Evolutionary conservation across 2,113 vertebrate genomes (phyloP), one percentile per base, ranked within the genome.

Genomic region (Caracal caracal): DNA sequence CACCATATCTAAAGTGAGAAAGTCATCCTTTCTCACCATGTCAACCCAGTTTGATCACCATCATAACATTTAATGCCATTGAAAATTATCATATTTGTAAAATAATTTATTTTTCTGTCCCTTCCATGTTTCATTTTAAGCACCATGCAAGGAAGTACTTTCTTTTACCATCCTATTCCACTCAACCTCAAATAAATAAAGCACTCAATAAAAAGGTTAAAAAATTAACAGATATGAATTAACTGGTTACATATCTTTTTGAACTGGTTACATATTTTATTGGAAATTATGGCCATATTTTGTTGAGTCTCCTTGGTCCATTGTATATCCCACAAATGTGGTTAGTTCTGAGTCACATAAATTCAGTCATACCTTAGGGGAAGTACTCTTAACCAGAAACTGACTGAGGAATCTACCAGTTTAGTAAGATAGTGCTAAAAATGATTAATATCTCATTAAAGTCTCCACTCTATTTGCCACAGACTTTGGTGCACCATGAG

Each of bases 371-470:
- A 43, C 10, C 4, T n/a, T 53, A 70, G 13, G 12, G 8, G 13
- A 96, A 71, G 87, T 76, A 56, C 1, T 85, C 49, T 93, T 85
- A 86, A 93, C 91, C 2, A 19, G 0, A 0, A 28, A 28, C 10
- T 79, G 70, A 68, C 33, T 61, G 13, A 97, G 40, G 83, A 87
- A 49, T 90, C 10, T 90, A 78, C 35, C 3, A 86, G 15, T 75
- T 86, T 2, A 37, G 0, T 6, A 56, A 90, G 63, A 28, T 84
- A 82, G 6, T 78, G 1, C 28, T 88, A 28, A n/a, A 6, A 94
- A 79, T 94, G 83, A 94, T 30, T 73, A 93, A 73, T 91, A 90
- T n/a, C 35, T 63, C 73, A 56, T 80, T 76, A 87, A 35, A 65
- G 0, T 78, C 19, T 93, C 24, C 30, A 89, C 5, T 61, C 91